Base-by-base conservation (phyloP, 2,888 invertebrate genomes). In the Stenodema calcarata region DNA sequence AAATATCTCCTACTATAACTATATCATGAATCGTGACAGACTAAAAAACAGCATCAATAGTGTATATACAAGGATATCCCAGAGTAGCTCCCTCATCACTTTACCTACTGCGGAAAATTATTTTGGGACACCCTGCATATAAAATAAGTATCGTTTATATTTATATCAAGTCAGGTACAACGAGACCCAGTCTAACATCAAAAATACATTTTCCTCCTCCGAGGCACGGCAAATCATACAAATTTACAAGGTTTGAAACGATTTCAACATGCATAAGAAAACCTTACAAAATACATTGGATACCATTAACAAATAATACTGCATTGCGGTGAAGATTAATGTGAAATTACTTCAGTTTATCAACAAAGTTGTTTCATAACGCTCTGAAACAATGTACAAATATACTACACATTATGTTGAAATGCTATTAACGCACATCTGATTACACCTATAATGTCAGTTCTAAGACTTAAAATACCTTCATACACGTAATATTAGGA, bases 101-200 rank as follows among this genome's bases (percentile, higher is more conserved):
- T n/a, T n/a, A n/a, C n/a, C n/a, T n/a, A n/a, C n/a, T n/a, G n/a
- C n/a, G n/a, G n/a, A n/a, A n/a, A n/a, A n/a, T n/a, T 7, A 35
- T 35, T 35, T 35, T 35, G 35, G 35, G 35, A 35, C 35, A 35
- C 35, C 35, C 35, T 35, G 35, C 7, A 35, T 47, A 47, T 47
- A 12, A 62, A 23, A 23, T 3, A 23, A 62, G 62, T 62, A 35
- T n/a, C n/a, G n/a, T 54, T 70, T 18, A 35, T 28, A 73, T n/a
- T 28, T 16, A 73, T 73, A 16, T 73, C 73, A 73, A 73, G 73
- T 73, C 73, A 73, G 73, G 73, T 73, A 73, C 73, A 73, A 73
- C 73, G 18, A 73, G 73, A 73, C 73, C 73, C 73, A 73, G 73
- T 73, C 73, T 73, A 73, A 73, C 30, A 73, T 35, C 73, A 73